Evolutionary conservation across 2,888 invertebrate species (phyloP), one percentile per base, ranked within the genome.

Genomic region (Eupelmus urozonus): DNA sequence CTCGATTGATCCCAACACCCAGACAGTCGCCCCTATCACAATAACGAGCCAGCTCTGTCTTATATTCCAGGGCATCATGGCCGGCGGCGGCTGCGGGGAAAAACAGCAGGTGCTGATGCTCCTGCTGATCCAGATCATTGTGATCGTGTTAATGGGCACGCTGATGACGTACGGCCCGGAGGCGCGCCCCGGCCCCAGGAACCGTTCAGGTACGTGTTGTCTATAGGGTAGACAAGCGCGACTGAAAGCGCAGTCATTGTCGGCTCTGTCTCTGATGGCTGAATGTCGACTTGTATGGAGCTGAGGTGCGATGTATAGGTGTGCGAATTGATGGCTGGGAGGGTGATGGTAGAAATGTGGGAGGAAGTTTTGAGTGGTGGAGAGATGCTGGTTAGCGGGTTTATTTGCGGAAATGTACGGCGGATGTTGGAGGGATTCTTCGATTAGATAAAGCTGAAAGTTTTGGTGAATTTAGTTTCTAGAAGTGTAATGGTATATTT

Each of bases 101-200:
- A 88, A 86, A 81, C 85, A 85, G 81, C 86, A 87, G 80, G 85
- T 90, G 87, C 83, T 91, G 81, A 87, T 88, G 83, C 90, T 92
- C 81, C 88, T 92, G 84, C 85, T 89, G 83, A 87, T 91, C 83
- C 91, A 92, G 90, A 88, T 92, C 86, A 85, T 91, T 83, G 85
- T 92, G 83, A 88, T 92, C 82, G 89, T 90, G 82, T 85, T 92
- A 84, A 92, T 91, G 88, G 91, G 91, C 85, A 83, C 90, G 85
- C 88, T 91, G 87, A 90, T 91, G 87, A 90, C 91, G 84, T 91
- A 91, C 85, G 88, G 90, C 2, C 86, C 88, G 5, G 87, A 89
- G 74, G 87, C 86, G 20, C 85, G 80, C 59, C 82, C 81, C 71
- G 82, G 76, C 25, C 69, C 76, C 72, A 83, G 73, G 77, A 84